Evolutionary conservation across 1,140 invertebrate species (phyloP).

Genomic region (Macrocentrus cingulum): DNA sequence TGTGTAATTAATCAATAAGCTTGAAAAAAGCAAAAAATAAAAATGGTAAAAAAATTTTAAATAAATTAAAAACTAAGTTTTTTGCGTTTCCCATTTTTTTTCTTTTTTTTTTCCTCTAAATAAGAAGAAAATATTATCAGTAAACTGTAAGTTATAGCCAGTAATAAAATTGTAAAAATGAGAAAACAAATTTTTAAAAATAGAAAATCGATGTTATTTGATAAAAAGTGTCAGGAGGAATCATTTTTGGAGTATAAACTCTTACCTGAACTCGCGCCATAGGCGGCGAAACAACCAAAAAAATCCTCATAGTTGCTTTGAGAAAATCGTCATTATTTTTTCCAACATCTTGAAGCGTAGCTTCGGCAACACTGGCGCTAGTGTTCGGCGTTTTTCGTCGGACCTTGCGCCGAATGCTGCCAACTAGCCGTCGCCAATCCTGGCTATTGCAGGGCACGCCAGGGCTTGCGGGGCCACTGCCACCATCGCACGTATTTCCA

Average conservation of each 20-base stretch:
- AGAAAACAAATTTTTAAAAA: too few relatives aligned
- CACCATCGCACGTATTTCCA: slow-evolving; percentile 29
- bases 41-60: too few relatives aligned
- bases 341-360: background rate
- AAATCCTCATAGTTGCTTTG: slow-evolving; percentile 68
- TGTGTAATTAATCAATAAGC: too few relatives aligned
- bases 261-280: slow-evolving; percentile 66
- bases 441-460: slow-evolving; percentile 36
- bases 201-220: background rate
- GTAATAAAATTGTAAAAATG: too few relatives aligned
- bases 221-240: background rate
- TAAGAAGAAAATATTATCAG: too few relatives aligned
- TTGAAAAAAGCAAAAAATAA: too few relatives aligned
- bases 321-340: slow-evolving; percentile 62
- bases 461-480: slow-evolving; percentile 27
- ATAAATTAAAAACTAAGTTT: too few relatives aligned
- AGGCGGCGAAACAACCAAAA: slow-evolving; percentile 67
- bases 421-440: slow-evolving; percentile 56
- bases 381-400: slow-evolving; percentile 42
- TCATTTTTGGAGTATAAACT: background rate
- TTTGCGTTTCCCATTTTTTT: too few relatives aligned
- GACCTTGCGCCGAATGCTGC: slow-evolving; percentile 54
- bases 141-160: too few relatives aligned
- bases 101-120: too few relatives aligned
- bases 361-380: slow-evolving; percentile 16